Base-by-base conservation (phyloP, 2,888 invertebrate species). In the Dinocampus coccinellae region DNA sequence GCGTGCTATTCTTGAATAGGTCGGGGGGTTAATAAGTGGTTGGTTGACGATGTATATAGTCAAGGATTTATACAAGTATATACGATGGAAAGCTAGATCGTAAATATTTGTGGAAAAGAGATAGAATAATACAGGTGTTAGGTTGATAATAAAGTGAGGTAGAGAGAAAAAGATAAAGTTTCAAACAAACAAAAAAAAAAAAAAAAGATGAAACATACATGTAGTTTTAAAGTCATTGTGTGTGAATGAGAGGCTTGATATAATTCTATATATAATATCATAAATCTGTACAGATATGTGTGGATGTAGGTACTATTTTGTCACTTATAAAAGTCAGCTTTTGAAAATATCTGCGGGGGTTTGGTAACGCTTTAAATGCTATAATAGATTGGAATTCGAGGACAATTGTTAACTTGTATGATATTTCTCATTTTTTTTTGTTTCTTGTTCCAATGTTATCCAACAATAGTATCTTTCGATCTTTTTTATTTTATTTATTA, bases 1-100 rank as follows among this genome's bases (percentile, higher is more conserved):
- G 52, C 65, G 60, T 20, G 42, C 57, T 52, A 42, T 53, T 55
- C 65, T 52, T 64, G 47, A 47, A 47, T 47, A 47, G 47, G 47
- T 16, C 33, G 58, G 42, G 39, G 64, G 70, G 66, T 71, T 71
- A 71, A 71, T 71, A 71, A 71, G 66, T 71, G 66, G 66, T 22
- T 60, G 70, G 70, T 70, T 70, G 70, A 70, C 70, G 70, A 65
- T 70, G 70, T 66, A 53, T n/a, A n/a, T 33, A 26, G 39, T 60
- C 24, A 33, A 29, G 61, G 66, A 66, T 66, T 55, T 55, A 55
- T 55, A 26, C n/a, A 55, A n/a, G 26, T 26, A 24, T 52, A 52
- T 63, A 47, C 33, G 47, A 63, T 29, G 42, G 24, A 65, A 65
- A 65, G 65, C 53, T 53, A 55, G 34, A 53, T 53, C 65, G 34